Evolutionary conservation across 2,113 vertebrate species (phyloP), one percentile per base, ranked within the genome.

Genomic region (Clarias batrachus): DNA sequence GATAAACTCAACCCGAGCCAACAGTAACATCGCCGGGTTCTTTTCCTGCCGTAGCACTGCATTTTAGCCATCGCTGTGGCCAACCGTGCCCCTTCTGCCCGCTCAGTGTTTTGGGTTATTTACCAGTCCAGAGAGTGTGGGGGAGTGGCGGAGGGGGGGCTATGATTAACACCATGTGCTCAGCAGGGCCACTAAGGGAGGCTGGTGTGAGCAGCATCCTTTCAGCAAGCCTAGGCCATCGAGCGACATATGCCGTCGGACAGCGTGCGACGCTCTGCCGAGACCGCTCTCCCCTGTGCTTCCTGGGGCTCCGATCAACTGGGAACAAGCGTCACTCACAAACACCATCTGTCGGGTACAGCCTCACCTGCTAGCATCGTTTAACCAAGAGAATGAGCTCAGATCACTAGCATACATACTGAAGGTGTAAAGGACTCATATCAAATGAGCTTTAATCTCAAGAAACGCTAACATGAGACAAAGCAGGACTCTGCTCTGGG

Each of bases 291-390:
- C 90, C 93, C 90, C 78, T 87, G 92, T 83, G 88, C 94, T 94
- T 96, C 95, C 90, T 91, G 92, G 94, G 94, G 95, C 92, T 92
- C 78, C 48, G 74, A 94, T 96, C 96, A 95, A 94, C 94, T 94
- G 96, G 96, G 96, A 96, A 92, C 93, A 92, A 90, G 93, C 93
- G 90, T 92, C 65, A 92, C 92, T 96, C 93, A 88, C 94, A 94
- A 96, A 94, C 95, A 95, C 96, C 96, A 97, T 97, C 96, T 97
- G 97, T 94, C 95, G 93, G 87, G 89, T 94, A 94, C 94, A 93
- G 91, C 87, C 91, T 90, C 81, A 91, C 90, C 89, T 92, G 92
- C 91, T 92, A 90, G 86, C 88, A 94, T 86, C 93, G 68, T 93
- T 95, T 94, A 94, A 90, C 91, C 85, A 89, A 68, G 13, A 90